Conservation (phyloP, 1,140 invertebrate genomes). For the Phymorhynchus buccinoides region DNA sequence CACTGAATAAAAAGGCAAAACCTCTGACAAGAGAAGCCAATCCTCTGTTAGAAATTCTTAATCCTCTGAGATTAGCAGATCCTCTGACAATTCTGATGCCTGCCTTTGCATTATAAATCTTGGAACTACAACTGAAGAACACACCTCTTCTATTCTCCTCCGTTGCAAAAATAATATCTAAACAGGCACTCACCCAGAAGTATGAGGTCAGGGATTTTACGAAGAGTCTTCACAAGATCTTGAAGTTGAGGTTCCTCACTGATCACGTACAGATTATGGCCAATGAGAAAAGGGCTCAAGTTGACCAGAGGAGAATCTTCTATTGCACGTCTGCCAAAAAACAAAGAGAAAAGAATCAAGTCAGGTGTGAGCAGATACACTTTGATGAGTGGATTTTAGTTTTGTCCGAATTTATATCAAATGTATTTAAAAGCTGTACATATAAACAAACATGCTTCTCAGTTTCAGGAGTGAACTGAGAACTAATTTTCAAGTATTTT, state of each 20-base stretch:
- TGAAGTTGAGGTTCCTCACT: slow-evolving; percentile 38
- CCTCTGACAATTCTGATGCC: no score
- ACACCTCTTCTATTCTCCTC: no score
- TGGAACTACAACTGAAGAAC: no score
- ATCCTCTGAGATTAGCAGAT: no score
- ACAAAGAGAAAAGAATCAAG: background rate
- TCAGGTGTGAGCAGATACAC: background rate
- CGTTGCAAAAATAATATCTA: background rate
- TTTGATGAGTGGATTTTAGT: background rate
- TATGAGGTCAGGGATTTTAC: slow-evolving; percentile 40
- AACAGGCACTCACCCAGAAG: slow-evolving; percentile 51
- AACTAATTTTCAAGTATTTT: no score
- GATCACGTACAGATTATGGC: slow-evolving; percentile 40
- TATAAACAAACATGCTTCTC: no score
- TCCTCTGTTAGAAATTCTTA: no score
- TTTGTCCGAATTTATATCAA: background rate
- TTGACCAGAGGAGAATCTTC: slow-evolving; percentile 40
- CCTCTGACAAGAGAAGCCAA: no score
- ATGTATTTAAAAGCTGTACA: background rate
- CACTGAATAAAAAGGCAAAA: no score
- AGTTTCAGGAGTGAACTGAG: no score
- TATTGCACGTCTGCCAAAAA: slow-evolving; percentile 38
- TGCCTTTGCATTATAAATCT: no score
- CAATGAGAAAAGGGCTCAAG: slow-evolving; percentile 36
- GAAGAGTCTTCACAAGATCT: slow-evolving; percentile 36